phyloP scores from a whole-genome alignment of 2,113 vertebrate genomes.

The Carettochelys insculpta region DNA sequence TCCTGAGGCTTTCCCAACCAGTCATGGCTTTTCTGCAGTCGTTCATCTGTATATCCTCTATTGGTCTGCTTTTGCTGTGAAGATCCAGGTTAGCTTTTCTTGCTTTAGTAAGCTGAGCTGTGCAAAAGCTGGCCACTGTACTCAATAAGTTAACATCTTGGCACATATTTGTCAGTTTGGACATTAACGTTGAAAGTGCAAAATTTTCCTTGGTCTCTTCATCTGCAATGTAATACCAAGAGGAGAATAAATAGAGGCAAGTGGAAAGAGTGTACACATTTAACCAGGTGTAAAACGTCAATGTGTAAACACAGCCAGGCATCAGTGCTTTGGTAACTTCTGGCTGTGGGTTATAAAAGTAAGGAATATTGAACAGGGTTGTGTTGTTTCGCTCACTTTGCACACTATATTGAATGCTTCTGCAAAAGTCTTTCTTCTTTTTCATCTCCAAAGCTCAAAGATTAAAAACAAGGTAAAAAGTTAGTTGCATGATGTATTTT shows the following conservation, averaged over 20 bases:
- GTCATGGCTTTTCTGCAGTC: fast-evolving
- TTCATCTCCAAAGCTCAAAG: neutral
- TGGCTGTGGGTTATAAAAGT: neutral
- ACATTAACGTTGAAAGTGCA: neutral
- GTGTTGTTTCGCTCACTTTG: neutral
- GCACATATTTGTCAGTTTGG: neutral
- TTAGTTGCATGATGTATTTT: neutral
- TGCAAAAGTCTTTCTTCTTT: constrained; percentile 1
- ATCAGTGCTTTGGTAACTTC: neutral
- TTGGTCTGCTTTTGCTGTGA: neutral
- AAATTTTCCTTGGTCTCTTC: neutral
- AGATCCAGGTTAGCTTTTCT: neutral
- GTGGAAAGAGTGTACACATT: neutral
- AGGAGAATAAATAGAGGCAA: neutral
- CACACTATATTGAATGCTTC: neutral
- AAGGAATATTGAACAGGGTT: neutral
- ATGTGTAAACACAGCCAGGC: neutral
- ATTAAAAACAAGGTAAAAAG: neutral
- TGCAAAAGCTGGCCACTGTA: neutral
- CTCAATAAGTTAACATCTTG: neutral
- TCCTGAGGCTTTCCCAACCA: neutral
- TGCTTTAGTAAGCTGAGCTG: neutral
- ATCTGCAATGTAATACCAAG: fast-evolving
- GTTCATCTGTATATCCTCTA: neutral
- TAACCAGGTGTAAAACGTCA: neutral